Evolutionary conservation across 2,888 invertebrate genomes (phyloP).

Genomic region (Eupithecia centaureata): DNA sequence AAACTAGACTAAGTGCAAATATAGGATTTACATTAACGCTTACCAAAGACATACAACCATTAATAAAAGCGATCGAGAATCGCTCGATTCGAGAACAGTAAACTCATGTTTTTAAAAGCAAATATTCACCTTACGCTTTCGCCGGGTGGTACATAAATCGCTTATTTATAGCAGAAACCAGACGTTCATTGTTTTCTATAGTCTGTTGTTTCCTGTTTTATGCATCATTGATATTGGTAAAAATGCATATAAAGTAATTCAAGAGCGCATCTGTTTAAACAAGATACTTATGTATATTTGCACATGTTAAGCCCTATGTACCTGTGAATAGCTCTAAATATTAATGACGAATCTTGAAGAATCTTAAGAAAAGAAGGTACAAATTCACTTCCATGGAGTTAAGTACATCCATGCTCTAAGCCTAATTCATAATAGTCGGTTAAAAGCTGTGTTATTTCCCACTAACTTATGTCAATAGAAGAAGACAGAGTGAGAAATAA

Average conservation of each 20-base stretch:
- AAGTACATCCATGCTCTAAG: no score
- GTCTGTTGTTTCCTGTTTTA: slow-evolving; percentile 8
- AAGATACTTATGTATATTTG: not conserved
- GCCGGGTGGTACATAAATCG: not conserved
- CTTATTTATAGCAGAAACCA: slow-evolving; percentile 13
- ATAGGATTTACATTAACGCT: not conserved
- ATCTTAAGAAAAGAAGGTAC: not conserved
- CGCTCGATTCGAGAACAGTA: not conserved
- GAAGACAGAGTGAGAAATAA: no score
- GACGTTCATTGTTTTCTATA: slow-evolving; percentile 2
- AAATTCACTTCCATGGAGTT: not conserved
- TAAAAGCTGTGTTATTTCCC: no score
- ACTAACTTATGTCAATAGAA: no score
- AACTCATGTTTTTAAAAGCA: not conserved
- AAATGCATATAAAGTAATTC: slow-evolving; percentile 1
- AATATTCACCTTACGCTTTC: not conserved
- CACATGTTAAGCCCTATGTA: not conserved
- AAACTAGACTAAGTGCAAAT: not conserved
- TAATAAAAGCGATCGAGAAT: not conserved
- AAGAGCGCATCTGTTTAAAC: slow-evolving; percentile 16
- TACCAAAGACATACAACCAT: not conserved
- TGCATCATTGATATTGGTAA: slow-evolving; percentile 12
- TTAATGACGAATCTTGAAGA: no score
- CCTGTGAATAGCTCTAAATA: not conserved
- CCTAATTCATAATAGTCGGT: no score